Conservation (phyloP, 2,113 vertebrate genomes). For the Toxotes jaculatrix region DNA sequence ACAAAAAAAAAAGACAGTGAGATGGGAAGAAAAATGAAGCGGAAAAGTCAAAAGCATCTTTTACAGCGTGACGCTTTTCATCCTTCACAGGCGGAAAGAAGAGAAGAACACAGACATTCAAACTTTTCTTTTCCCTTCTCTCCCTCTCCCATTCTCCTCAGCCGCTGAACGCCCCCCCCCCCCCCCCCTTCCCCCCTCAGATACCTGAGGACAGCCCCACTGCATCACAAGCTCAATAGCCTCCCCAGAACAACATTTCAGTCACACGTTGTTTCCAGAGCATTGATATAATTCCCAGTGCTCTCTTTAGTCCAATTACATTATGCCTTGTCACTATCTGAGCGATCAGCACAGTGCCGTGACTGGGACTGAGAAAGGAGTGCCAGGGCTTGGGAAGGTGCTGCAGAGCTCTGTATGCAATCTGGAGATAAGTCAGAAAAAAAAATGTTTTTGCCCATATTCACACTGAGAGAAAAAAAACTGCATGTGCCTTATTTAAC, state of each 20-base stretch:
- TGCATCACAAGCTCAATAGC: slow-evolving; percentile 81
- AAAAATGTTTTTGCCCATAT: slow-evolving; percentile 47
- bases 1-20: slow-evolving; percentile 46
- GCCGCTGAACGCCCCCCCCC: slow-evolving; percentile 64
- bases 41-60: slow-evolving; percentile 84
- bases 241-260: slow-evolving; percentile 83
- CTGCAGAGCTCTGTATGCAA: slow-evolving; percentile 84
- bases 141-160: slow-evolving; percentile 68
- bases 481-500: slow-evolving; percentile 29
- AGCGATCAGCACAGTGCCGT: slow-evolving; percentile 78
- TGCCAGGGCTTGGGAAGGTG: slow-evolving; percentile 82
- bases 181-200: background rate
- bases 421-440: slow-evolving; percentile 87
- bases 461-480: slow-evolving; percentile 32
- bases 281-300: slow-evolving; percentile 86
- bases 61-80: slow-evolving; percentile 81
- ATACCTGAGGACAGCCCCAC: slow-evolving; percentile 81
- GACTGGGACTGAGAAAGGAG: slow-evolving; percentile 69
- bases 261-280: slow-evolving; percentile 57
- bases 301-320: slow-evolving; percentile 88
- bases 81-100: slow-evolving; percentile 80
- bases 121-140: slow-evolving; percentile 68
- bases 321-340: slow-evolving; percentile 87
- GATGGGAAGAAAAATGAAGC: slow-evolving; percentile 72
- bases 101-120: slow-evolving; percentile 80